A percentile compares a stretch with the other conserved stretches of the same genome.
These are phyloP conservation scores for rabbit (Oryctolagus cuniculus) DNA, from an alignment of 2,113 vertebrate genomes.

Conservation along the genomic window mOryCun1.1 NC_091440.1:24430001-24430500, in stretches of 20 bases:
- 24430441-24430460: neutral
- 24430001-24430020: neutral
- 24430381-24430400: constrained; percentile 10
- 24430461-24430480: neutral
- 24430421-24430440: neutral
- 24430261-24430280: neutral
- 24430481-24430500: neutral
- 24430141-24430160: neutral
- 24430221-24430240: neutral
- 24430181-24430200: neutral
- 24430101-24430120: neutral
- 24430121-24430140: neutral
- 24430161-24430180: neutral
- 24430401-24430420: neutral
- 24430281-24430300: neutral
- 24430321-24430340: too few species aligned
- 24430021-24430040: neutral
- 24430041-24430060: neutral
- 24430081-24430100: neutral
- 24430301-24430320: too few species aligned
- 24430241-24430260: neutral
- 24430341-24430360: too few species aligned
- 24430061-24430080: neutral
- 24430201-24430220: neutral
- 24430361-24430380: too few species aligned